Conservation (phyloP, 2,797 vertebrate genomes). For the Gallinago stenura region DNA sequence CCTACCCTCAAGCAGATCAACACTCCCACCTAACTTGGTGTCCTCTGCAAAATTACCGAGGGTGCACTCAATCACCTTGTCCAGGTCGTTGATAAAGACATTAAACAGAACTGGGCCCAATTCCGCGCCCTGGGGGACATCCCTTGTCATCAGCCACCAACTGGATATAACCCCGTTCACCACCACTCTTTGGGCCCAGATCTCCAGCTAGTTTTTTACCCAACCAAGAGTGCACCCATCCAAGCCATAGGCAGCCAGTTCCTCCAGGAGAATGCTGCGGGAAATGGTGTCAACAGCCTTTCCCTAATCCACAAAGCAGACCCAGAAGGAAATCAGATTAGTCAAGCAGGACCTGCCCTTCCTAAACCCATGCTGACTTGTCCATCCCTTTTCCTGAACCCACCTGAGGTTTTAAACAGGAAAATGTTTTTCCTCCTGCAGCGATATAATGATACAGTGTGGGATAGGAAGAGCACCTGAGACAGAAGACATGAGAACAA, state of each 20-base stretch:
- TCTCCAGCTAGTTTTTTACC: not conserved
- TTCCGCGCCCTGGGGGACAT: too few species aligned
- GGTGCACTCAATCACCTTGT: too few species aligned
- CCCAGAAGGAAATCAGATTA: not conserved
- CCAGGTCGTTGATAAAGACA: too few species aligned
- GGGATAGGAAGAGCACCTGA: not conserved
- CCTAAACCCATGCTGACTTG: not conserved
- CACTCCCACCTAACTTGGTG: too few species aligned
- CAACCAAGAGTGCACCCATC: not conserved
- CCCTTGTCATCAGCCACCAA: too few species aligned
- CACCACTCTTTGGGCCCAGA: not conserved
- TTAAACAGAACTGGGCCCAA: not conserved
- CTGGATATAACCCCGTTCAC: too few species aligned
- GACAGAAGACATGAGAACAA: not conserved
- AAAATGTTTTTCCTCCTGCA: not conserved
- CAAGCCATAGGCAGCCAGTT: not conserved
- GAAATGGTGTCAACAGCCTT: not conserved
- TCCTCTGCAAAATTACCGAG: too few species aligned
- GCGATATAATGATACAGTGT: not conserved
- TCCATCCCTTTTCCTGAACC: not conserved
- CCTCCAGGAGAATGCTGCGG: not conserved
- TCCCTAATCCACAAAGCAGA: not conserved
- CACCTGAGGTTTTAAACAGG: not conserved
- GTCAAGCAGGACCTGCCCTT: not conserved
- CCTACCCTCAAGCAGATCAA: too few species aligned